A percentile compares a stretch with the other conserved stretches of the same genome.
Evolutionary conservation across 2,797 vertebrate genomes (phyloP).

Genomic region (Naso thynnoides): DNA sequence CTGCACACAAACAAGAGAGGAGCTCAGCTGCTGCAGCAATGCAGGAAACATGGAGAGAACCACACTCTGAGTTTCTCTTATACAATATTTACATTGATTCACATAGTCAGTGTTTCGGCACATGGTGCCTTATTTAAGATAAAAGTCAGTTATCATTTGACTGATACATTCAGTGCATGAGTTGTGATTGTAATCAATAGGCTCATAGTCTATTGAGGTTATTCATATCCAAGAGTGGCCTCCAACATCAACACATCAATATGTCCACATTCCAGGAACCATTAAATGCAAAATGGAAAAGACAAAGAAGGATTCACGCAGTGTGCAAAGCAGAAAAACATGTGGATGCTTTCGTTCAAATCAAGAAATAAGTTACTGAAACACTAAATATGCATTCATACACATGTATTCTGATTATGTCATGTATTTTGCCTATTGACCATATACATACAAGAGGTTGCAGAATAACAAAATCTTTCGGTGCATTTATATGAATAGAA

Average conservation of each 20-base stretch:
- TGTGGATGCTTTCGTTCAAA: neutral
- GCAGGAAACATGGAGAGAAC: constrained; percentile 10
- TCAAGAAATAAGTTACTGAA: too few species aligned
- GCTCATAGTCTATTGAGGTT: constrained; percentile 16
- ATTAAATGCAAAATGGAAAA: constrained; percentile 1
- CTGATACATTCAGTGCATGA: constrained; percentile 2
- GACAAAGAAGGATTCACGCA: neutral
- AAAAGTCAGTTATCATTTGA: constrained; percentile 8
- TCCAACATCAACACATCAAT: constrained; percentile 19
- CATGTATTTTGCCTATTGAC: neutral
- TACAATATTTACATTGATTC: neutral
- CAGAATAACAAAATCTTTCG: neutral
- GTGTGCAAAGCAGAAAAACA: constrained; percentile 4
- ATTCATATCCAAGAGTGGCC: constrained; percentile 9
- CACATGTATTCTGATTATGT: neutral
- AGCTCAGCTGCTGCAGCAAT: constrained; percentile 33
- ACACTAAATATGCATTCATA: neutral
- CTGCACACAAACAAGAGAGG: constrained; percentile 46
- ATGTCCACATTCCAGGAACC: neutral
- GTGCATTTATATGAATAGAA: neutral
- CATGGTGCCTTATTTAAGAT: neutral
- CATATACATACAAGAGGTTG: too few species aligned
- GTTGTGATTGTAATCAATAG: constrained; percentile 29
- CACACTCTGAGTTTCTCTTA: neutral
- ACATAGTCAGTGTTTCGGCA: neutral